Evolutionary conservation across 2,113 vertebrate species (phyloP).

Genomic region (Dasyornis broadbenti): DNA sequence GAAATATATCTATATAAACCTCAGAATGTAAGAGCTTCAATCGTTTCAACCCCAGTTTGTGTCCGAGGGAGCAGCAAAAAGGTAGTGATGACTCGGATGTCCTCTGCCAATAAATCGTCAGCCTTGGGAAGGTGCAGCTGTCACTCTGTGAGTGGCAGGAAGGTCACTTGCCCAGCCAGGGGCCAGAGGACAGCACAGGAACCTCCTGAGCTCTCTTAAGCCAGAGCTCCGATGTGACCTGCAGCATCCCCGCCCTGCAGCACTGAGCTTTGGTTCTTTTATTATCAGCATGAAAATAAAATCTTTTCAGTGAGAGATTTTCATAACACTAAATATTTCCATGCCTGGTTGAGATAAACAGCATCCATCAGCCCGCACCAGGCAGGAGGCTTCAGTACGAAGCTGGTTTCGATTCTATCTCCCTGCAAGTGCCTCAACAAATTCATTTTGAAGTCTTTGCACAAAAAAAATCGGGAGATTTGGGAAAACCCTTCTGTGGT

Average conservation of each 20-base stretch:
- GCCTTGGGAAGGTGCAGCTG: background rate
- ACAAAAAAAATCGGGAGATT: background rate
- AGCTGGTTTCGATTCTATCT: background rate
- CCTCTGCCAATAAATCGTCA: background rate
- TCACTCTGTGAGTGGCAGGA: background rate
- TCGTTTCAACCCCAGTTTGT: background rate
- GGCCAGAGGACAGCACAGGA: background rate
- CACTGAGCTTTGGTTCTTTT: background rate
- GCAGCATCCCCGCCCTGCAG: background rate
- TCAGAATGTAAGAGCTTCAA: background rate
- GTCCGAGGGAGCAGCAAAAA: background rate
- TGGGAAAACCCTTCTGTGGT: background rate
- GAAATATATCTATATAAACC: background rate
- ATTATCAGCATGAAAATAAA: background rate
- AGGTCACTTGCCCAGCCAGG: background rate
- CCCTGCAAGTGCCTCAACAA: background rate
- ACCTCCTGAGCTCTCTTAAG: rapidly evolving
- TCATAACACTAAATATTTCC: background rate
- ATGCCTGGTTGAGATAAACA: background rate
- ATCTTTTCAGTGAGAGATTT: background rate
- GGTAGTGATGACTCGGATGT: background rate
- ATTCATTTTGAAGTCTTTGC: background rate
- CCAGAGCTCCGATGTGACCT: rapidly evolving
- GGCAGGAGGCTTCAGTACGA: background rate
- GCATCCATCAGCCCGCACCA: background rate